A percentile compares a stretch with the other conserved stretches of the same genome.
These are phyloP conservation scores for Archilochus colubris DNA, from an alignment of 2,113 vertebrate species.

Conservation along the genomic window DNA sequence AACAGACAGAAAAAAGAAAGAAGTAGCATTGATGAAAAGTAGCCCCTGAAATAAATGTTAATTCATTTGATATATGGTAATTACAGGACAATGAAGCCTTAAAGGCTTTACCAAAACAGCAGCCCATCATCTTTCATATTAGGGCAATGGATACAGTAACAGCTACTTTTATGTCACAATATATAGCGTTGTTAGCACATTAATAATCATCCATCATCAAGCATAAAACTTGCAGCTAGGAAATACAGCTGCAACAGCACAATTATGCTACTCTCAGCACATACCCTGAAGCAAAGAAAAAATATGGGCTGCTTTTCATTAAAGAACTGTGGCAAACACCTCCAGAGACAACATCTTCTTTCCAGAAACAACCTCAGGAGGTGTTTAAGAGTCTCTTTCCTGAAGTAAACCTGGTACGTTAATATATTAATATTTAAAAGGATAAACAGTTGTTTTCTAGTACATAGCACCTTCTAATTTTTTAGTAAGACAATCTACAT, in stretches of 20 bases:
- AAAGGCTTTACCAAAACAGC: not conserved
- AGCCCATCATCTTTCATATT: not conserved
- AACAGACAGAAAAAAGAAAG: not conserved
- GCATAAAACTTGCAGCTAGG: conserved; percentile 70
- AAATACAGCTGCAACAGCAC: conserved; percentile 74
- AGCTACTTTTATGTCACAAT: conserved; percentile 26
- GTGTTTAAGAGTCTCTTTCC: conserved; percentile 46
- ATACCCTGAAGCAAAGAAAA: conserved; percentile 73
- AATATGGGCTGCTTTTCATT: conserved; percentile 75
- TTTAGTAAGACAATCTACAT: not conserved
- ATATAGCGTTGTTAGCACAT: conserved; percentile 56
- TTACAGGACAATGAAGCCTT: not conserved
- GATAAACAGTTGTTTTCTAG: conserved; percentile 13
- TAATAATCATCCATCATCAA: conserved; percentile 75
- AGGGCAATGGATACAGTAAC: not conserved
- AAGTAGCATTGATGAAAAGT: not conserved
- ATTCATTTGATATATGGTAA: not conserved
- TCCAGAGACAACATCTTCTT: conserved; percentile 74
- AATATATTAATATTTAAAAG: conserved; percentile 57
- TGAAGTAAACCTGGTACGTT: conserved; percentile 45
- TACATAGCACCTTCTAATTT: not conserved
- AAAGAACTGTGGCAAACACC: conserved; percentile 57
- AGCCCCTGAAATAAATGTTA: not conserved
- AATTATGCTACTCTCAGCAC: conserved; percentile 67
- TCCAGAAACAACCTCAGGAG: conserved; percentile 55